A percentile compares a stretch with the other conserved stretches of the same genome.
Conservation (phyloP, 2,113 vertebrate genomes). For the Atherinomorus stipes region DNA sequence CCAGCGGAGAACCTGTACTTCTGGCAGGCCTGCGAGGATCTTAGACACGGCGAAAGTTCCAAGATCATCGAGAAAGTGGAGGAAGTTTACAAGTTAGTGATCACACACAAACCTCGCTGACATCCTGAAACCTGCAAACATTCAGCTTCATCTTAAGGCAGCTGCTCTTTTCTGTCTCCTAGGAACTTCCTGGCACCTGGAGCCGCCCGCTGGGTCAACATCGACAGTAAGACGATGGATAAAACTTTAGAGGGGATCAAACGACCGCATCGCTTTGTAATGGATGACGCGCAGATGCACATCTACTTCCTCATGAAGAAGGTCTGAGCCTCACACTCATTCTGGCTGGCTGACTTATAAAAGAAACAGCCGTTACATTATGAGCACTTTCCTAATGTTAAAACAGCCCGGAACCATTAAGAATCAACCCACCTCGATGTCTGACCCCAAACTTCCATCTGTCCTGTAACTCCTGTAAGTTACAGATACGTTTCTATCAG, state of each 20-base stretch:
- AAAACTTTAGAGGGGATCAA: conserved; percentile 88
- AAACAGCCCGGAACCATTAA: too few species aligned
- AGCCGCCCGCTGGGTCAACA: conserved; percentile 92
- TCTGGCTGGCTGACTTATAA: too few species aligned
- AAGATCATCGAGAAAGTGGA: conserved; percentile 85
- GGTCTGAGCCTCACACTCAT: conserved; percentile 72
- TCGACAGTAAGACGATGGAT: conserved; percentile 96
- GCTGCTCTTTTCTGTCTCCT: conserved; percentile 13
- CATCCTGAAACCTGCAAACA: background rate
- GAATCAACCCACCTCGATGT: too few species aligned
- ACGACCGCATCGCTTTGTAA: conserved; percentile 89
- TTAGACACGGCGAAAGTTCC: conserved; percentile 89
- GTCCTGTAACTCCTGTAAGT: too few species aligned
- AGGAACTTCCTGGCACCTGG: conserved; percentile 94
- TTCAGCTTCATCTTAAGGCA: background rate
- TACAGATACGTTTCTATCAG: too few species aligned
- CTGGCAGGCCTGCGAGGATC: conserved; percentile 93
- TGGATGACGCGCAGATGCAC: conserved; percentile 94
- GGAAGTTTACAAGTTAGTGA: conserved; percentile 88
- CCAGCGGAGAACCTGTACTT: conserved; percentile 95
- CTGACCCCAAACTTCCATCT: too few species aligned
- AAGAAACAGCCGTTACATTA: too few species aligned
- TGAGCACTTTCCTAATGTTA: too few species aligned
- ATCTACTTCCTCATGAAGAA: conserved; percentile 99
- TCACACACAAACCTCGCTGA: background rate